phyloP scores from a whole-genome alignment of 2,113 vertebrate species.

The Stegostoma tigrinum region DNA sequence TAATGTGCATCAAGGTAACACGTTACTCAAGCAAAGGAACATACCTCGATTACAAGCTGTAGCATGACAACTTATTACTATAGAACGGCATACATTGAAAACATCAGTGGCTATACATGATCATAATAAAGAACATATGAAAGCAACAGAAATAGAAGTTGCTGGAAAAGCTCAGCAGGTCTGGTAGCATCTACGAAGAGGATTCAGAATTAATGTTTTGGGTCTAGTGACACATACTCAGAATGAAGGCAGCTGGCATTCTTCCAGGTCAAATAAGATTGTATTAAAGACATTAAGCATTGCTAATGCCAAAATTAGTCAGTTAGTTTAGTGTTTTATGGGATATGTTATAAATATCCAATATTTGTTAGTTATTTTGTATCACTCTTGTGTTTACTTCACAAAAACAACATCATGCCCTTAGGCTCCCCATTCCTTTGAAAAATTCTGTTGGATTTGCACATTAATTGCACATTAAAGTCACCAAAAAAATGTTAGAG shows the following conservation, averaged over 20 bases:
- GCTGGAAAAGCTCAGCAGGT: too few species aligned
- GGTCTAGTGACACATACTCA: too few species aligned
- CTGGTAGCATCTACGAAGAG: too few species aligned
- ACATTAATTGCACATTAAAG: constrained; percentile 8
- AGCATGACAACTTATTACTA: background rate
- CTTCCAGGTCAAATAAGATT: background rate
- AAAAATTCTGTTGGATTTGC: background rate
- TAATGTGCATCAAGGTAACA: background rate
- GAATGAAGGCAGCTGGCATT: background rate
- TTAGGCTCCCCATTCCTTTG: background rate
- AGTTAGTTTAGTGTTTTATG: background rate
- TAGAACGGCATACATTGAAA: background rate
- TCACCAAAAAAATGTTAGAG: background rate
- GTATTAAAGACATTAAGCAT: background rate
- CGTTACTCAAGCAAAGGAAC: background rate
- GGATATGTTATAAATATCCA: background rate
- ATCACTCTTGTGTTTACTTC: background rate
- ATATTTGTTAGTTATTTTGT: background rate
- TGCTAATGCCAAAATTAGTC: background rate
- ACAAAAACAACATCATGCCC: background rate
- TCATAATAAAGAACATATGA: background rate
- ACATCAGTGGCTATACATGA: background rate
- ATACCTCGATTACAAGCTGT: background rate
- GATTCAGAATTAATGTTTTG: too few species aligned
- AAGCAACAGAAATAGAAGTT: too few species aligned